Evolutionary conservation across 1,140 invertebrate genomes (phyloP), one percentile per base, ranked within the genome.

Genomic region (Cotesia typhae): DNA sequence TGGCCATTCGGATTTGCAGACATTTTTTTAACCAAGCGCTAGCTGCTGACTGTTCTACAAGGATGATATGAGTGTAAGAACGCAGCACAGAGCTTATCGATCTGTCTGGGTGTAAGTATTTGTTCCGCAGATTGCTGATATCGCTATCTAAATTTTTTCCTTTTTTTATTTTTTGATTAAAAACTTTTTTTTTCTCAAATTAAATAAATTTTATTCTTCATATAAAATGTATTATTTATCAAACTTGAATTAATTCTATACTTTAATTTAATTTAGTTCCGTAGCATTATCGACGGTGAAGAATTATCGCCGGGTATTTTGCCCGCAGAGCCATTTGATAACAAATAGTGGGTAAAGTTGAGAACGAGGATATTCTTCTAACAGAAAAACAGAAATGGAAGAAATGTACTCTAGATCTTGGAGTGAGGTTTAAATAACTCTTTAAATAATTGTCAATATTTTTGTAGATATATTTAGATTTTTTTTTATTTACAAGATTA

Each of bases 291-390:
- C 41, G 41, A 47, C 41, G 41, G 41, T 47, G 5, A 17, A 55
- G 20, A 59, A 9, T 20, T 59, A 7, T 59, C 57, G 4, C 28
- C 4, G 9, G 5, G 17, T 59, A 59, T 59, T 59, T 28, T 59
- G 10, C 14, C 14, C 14, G 3, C 35, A 3, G 55, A 2, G 36
- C 2, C 20, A 7, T 41, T 17, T 20, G 36, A 57, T 41, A 72
- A 74, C 75, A 76, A 75, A 78, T 80, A 80, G 80, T 71, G 74
- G 74, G 76, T 79, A 79, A 81, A 74, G 76, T 81, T 78, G 79
- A 75, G 74, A 75, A 60, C 66, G 66, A 76, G 76, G 80, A 82
- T 81, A 82, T 73, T 82, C 80, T 82, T 79, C 74, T 81, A 81
- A 73, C 76, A 79, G 79, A 74, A 41, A 57, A 78, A 47, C 74